A percentile compares a stretch with the other conserved stretches of the same genome.
These are phyloP conservation scores for Ceryle rudis DNA, from an alignment of 2,797 vertebrate genomes.

Conservation along the genomic window DNA sequence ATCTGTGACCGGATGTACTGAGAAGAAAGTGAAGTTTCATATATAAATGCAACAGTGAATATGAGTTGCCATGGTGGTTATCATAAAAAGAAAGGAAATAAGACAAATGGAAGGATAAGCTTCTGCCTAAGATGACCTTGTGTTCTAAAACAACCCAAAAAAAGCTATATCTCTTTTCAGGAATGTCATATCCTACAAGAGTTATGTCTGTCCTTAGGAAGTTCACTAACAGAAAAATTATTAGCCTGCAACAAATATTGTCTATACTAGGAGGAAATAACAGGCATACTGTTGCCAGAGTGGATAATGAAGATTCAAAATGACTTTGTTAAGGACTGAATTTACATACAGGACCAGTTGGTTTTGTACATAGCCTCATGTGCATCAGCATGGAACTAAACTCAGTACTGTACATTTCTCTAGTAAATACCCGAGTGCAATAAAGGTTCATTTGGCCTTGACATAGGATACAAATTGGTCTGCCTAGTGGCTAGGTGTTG, in stretches of 20 bases:
- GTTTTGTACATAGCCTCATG: neutral
- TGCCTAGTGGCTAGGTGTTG: neutral
- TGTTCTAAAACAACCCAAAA: slow-evolving; percentile 24
- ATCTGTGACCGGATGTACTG: neutral
- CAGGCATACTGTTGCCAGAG: neutral
- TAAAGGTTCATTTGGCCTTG: neutral
- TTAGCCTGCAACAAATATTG: neutral
- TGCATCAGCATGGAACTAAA: neutral
- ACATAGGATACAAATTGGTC: neutral
- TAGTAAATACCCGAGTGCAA: neutral
- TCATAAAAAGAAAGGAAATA: neutral
- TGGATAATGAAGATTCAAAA: neutral
- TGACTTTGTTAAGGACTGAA: neutral
- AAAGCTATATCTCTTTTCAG: neutral
- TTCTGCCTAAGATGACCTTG: slow-evolving; percentile 28
- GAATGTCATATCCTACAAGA: slow-evolving; percentile 26
- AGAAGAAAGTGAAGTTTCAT: neutral
- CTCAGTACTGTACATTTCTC: neutral
- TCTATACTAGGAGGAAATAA: neutral
- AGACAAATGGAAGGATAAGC: slow-evolving; percentile 43
- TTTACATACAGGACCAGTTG: neutral
- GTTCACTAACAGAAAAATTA: neutral
- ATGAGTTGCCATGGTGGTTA: neutral
- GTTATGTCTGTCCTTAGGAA: slow-evolving; percentile 16
- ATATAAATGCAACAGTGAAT: neutral